Evolutionary conservation across 2,888 invertebrate genomes (phyloP).

Genomic region (Mechanitis messenoides): DNA sequence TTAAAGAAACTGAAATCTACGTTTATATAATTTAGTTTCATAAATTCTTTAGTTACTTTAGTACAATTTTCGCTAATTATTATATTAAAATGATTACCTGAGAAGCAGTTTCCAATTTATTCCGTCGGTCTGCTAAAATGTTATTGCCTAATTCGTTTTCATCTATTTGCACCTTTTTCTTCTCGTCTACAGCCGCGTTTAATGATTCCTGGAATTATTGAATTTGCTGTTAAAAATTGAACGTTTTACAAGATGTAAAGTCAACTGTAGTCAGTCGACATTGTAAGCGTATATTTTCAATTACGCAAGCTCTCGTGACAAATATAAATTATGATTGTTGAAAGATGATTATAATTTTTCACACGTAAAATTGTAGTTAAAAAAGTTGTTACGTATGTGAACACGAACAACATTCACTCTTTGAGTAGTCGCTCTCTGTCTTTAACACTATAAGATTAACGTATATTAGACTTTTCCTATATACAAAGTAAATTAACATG

Average conservation of each 20-base stretch:
- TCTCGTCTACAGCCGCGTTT: constrained; percentile 63
- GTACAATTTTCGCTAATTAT: too few species aligned
- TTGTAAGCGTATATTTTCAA: not conserved
- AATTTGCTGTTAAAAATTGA: not conserved
- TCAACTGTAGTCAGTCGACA: not conserved
- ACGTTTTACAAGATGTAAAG: not conserved
- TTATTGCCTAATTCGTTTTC: constrained; percentile 62
- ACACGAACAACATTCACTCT: too few species aligned
- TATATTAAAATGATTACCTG: constrained; percentile 50
- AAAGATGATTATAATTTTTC: constrained; percentile 34
- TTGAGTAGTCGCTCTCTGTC: too few species aligned
- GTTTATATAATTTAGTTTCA: too few species aligned
- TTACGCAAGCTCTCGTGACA: constrained; percentile 1
- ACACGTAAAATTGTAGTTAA: constrained; percentile 22
- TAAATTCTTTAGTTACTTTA: too few species aligned
- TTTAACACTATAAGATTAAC: not conserved
- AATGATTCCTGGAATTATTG: constrained; percentile 55
- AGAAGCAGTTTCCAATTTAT: constrained; percentile 76
- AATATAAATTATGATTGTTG: not conserved
- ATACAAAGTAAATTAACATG: constrained; percentile 38
- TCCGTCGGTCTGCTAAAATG: constrained; percentile 67
- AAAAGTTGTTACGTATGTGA: not conserved
- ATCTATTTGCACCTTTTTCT: constrained; percentile 62
- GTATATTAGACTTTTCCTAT: not conserved
- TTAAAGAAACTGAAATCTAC: too few species aligned